Percentiles rank a stretch among this genome's conserved stretches.
These are phyloP conservation scores for Crocuta crocuta DNA, from an alignment of 2,113 vertebrate genomes.

Conservation along the genomic window DNA sequence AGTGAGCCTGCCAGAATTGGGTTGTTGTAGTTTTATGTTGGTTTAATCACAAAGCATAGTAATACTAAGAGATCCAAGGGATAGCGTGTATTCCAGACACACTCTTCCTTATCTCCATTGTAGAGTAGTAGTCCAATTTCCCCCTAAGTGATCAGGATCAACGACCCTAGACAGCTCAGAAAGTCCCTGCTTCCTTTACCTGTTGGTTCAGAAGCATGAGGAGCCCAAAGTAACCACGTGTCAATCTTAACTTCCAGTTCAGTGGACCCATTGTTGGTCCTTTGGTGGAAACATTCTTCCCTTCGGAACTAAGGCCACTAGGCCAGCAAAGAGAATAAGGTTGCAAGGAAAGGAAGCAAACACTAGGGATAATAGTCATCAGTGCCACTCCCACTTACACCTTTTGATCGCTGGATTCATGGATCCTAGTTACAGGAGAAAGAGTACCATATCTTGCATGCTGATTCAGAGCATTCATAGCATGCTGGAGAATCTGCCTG, in stretches of 20 bases:
- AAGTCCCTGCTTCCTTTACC: background rate
- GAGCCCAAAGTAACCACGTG: background rate
- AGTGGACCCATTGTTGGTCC: background rate
- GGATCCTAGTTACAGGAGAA: background rate
- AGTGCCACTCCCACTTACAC: background rate
- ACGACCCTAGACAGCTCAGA: too few relatives aligned
- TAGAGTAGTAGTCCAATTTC: background rate
- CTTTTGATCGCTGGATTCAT: background rate
- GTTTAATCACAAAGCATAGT: background rate
- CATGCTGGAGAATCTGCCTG: background rate
- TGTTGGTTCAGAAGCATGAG: background rate
- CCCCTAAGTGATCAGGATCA: fast-evolving
- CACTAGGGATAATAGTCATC: background rate
- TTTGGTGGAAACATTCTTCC: background rate
- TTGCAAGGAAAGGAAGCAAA: too few relatives aligned
- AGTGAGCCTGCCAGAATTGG: background rate
- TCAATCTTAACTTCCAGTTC: background rate
- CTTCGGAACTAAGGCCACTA: too few relatives aligned
- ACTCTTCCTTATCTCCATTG: background rate
- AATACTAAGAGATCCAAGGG: background rate
- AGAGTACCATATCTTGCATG: fast-evolving
- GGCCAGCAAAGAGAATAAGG: too few relatives aligned
- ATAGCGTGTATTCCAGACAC: background rate
- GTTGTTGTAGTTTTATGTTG: too few relatives aligned
- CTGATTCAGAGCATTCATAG: background rate